These are phyloP conservation scores for Autographa gamma DNA, from an alignment of 2,888 invertebrate species.

Conservation along the genomic window DNA sequence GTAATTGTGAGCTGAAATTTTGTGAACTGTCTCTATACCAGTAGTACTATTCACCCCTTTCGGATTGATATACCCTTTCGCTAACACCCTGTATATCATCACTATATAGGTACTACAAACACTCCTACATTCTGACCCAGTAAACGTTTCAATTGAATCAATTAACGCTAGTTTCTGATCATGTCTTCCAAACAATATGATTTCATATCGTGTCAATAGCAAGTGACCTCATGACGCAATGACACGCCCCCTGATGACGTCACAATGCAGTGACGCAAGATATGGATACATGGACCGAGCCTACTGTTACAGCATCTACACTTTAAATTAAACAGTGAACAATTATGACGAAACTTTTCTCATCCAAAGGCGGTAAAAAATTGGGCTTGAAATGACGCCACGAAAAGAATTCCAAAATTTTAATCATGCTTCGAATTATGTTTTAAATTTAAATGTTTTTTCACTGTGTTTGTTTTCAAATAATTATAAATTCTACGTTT, in stretches of 20 bases:
- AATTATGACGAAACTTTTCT: neutral
- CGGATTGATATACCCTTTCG: too few relatives aligned
- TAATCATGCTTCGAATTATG: too few relatives aligned
- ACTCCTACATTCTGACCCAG: neutral
- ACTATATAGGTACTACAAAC: neutral
- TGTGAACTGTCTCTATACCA: too few relatives aligned
- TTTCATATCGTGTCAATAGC: slow-evolving; percentile 31
- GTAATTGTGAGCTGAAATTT: too few relatives aligned
- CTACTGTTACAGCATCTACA: slow-evolving; percentile 16
- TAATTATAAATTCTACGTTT: too few relatives aligned
- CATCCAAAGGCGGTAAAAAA: neutral
- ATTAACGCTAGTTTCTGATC: neutral
- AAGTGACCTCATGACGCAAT: slow-evolving; percentile 27
- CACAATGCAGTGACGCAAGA: slow-evolving; percentile 39
- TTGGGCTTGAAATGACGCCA: too few relatives aligned
- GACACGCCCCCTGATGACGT: slow-evolving; percentile 30
- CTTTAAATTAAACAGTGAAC: neutral
- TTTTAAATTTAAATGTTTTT: too few relatives aligned
- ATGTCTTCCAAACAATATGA: slow-evolving; percentile 11
- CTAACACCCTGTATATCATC: neutral
- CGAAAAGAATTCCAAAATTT: too few relatives aligned
- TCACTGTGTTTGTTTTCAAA: too few relatives aligned
- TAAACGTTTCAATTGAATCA: slow-evolving; percentile 8
- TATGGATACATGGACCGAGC: slow-evolving; percentile 18
- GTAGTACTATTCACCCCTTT: too few relatives aligned